These are phyloP conservation scores for Selenia dentaria DNA, from an alignment of 2,888 invertebrate genomes.

Conservation along the genomic window DNA sequence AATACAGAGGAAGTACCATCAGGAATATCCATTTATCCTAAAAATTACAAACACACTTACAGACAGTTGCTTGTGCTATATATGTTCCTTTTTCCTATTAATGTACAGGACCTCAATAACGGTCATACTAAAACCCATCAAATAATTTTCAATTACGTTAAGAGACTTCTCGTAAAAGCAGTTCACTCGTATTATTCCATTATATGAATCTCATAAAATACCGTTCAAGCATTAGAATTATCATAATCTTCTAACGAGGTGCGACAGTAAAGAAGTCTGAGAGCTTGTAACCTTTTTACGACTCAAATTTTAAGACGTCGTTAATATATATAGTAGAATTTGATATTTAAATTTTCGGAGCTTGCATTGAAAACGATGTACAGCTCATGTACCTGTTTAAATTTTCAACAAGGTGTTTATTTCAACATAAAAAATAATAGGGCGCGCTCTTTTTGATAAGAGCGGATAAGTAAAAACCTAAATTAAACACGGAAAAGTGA, in stretches of 20 bases:
- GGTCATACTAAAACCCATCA: no score
- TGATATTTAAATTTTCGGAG: constrained; percentile 35
- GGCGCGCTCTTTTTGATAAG: no score
- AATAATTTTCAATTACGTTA: constrained; percentile 3
- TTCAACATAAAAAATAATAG: no score
- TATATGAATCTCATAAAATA: constrained; percentile 5
- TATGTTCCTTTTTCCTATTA: no score
- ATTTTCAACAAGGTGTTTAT: no score
- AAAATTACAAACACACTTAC: no score
- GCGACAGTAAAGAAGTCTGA: constrained; percentile 16
- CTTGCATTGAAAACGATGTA: constrained; percentile 34
- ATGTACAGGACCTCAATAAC: no score
- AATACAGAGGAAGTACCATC: no score
- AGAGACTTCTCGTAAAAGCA: constrained; percentile 3
- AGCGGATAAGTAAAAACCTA: no score
- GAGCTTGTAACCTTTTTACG: constrained; percentile 16
- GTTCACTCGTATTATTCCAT: constrained; percentile 7
- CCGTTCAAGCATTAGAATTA: constrained; percentile 11
- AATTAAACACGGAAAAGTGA: no score
- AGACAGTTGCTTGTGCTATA: no score
- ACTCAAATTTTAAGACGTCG: constrained; percentile 10
- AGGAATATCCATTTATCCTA: no score
- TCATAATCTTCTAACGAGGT: constrained; percentile 17
- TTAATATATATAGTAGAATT: constrained; percentile 17
- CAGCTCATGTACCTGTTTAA: constrained; percentile 29